These are phyloP conservation scores for Hydractinia echinata DNA, from an alignment of 30 jellyfish, hydroid and myxozoan genomes.

Conservation along the genomic window DNA sequence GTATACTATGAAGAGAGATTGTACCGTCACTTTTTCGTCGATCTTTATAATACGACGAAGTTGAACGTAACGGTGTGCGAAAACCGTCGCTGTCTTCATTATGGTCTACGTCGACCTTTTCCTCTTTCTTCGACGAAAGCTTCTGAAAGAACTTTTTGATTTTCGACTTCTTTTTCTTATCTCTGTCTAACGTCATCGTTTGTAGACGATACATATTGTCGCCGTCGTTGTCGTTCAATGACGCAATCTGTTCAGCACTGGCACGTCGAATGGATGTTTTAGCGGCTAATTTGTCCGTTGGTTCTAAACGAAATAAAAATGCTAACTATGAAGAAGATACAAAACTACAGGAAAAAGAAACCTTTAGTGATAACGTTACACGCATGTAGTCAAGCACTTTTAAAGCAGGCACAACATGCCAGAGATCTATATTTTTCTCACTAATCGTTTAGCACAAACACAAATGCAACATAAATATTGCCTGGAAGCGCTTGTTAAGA, in stretches of 20 bases:
- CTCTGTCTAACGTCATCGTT: constrained; percentile 62
- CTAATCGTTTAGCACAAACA: background rate
- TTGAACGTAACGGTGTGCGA: constrained; percentile 7
- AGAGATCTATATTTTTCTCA: background rate
- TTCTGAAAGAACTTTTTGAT: constrained; percentile 39
- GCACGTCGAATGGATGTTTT: constrained; percentile 18
- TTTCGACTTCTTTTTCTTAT: constrained; percentile 37
- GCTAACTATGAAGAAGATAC: background rate
- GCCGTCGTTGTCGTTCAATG: background rate
- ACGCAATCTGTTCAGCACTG: constrained; percentile 21
- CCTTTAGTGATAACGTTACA: background rate
- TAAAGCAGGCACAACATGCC: too few relatives aligned
- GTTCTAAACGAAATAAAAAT: constrained; percentile 27
- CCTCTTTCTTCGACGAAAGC: constrained; percentile 45
- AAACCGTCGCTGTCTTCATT: background rate
- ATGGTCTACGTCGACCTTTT: constrained; percentile 10
- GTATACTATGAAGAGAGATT: constrained; percentile 29
- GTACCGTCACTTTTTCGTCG: constrained; percentile 44
- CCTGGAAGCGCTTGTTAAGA: too few relatives aligned
- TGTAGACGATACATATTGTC: constrained; percentile 39
- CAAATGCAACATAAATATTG: background rate
- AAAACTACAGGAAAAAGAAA: background rate
- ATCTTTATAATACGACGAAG: background rate
- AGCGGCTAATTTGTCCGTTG: constrained; percentile 20
- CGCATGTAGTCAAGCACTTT: background rate